These are phyloP conservation scores for Cloeon dipterum DNA, from an alignment of 2,888 invertebrate species.

Conservation along the genomic window DNA sequence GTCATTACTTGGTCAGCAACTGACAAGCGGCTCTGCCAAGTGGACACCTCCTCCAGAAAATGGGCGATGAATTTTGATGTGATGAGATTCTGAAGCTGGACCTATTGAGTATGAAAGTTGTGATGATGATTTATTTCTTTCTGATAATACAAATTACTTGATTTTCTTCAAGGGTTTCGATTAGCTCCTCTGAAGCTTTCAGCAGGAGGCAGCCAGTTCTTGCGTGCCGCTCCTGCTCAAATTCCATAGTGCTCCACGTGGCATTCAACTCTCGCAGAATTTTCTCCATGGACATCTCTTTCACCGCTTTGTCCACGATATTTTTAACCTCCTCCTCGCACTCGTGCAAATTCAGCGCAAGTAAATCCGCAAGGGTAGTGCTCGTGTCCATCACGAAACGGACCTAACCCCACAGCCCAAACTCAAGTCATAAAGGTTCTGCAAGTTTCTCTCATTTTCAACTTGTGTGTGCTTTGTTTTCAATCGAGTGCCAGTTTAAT, in stretches of 20 bases:
- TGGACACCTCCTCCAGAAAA: conserved; percentile 81
- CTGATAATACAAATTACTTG: conserved; percentile 33
- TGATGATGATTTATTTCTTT: neutral
- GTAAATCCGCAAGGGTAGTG: conserved; percentile 75
- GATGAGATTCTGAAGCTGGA: conserved; percentile 85
- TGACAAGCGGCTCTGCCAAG: conserved; percentile 81
- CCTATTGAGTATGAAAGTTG: conserved; percentile 28
- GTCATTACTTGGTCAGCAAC: conserved; percentile 85
- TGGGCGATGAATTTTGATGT: conserved; percentile 94
- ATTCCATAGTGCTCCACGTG: conserved; percentile 86
- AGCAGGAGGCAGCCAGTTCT: conserved; percentile 71
- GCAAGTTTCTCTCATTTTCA: no score
- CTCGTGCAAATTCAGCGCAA: conserved; percentile 81
- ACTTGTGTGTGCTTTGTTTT: no score
- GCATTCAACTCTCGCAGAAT: conserved; percentile 68
- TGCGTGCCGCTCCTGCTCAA: conserved; percentile 69
- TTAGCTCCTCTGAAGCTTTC: conserved; percentile 81
- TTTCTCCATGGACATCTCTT: conserved; percentile 98
- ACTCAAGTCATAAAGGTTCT: no score
- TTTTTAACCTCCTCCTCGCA: conserved; percentile 95
- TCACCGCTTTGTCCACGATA: conserved; percentile 93
- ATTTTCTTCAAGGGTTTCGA: conserved; percentile 93
- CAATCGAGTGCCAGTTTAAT: no score
- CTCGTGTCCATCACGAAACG: conserved; percentile 82
- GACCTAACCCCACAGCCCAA: conserved; percentile 48